Evolutionary conservation across 2,113 vertebrate genomes (phyloP).

Genomic region (Lagopus muta): DNA sequence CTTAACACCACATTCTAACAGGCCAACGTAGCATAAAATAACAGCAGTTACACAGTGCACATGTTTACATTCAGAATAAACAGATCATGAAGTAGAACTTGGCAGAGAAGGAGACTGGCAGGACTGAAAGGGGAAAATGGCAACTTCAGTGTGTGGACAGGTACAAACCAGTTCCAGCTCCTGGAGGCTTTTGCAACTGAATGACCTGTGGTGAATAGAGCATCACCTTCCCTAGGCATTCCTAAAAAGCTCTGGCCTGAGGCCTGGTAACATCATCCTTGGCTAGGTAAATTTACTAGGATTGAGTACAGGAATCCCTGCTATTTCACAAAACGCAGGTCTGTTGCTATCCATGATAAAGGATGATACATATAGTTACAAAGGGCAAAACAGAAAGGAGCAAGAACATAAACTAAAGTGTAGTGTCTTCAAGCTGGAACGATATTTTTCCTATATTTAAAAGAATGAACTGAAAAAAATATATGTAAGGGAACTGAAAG

Average conservation of each 20-base stretch:
- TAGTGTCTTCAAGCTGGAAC: neutral
- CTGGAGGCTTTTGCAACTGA: neutral
- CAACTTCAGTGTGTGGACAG: neutral
- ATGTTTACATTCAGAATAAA: slow-evolving; percentile 41
- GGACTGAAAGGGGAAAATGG: neutral
- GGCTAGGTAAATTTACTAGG: neutral
- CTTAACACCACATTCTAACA: slow-evolving; percentile 54
- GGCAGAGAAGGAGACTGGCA: neutral
- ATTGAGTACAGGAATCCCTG: neutral
- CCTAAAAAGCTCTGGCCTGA: neutral
- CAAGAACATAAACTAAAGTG: neutral
- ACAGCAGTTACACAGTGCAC: slow-evolving; percentile 46
- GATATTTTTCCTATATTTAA: neutral
- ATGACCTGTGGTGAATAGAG: neutral
- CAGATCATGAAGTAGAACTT: neutral
- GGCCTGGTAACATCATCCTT: neutral
- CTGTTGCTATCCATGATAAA: neutral
- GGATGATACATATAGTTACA: neutral
- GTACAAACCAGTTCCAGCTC: neutral
- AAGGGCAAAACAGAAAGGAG: slow-evolving; percentile 2
- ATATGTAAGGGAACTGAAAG: neutral
- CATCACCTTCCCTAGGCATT: neutral
- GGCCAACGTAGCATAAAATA: slow-evolving; percentile 25
- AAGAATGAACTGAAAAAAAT: neutral
- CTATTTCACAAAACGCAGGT: neutral